Evolutionary conservation across 2,113 vertebrate species (phyloP), one percentile per base, ranked within the genome.

Genomic region (Picathartes gymnocephalus): DNA sequence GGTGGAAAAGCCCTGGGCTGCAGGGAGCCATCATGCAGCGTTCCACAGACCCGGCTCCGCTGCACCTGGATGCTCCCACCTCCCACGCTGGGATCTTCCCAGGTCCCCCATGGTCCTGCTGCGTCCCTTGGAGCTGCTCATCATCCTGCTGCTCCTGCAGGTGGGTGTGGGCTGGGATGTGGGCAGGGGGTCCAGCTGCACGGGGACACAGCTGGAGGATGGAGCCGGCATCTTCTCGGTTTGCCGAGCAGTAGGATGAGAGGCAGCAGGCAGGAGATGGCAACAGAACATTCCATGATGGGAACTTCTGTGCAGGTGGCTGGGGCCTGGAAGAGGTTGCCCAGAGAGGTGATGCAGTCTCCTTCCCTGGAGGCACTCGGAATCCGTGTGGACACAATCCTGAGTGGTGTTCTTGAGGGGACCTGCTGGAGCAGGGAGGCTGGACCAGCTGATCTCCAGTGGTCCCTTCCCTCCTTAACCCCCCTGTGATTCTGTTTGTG

Each of bases 161-260:
- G 66, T 72, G 66, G 48, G 74, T 54, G 18, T 39, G 84, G 33
- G 72, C 35, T 30, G 84, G 54, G 47, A 9, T 47, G n/a, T 47
- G 65, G 74, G 74, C 24, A 40, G 30, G 23, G 39, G 68, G 21
- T 48, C 31, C 0, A 24, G 37, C 44, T 31, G 58, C 57, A 57
- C 0, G 0, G 25, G 39, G 22, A 6, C 15, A 48, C 0, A 2
- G 66, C 40, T 45, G n/a, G 62, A 54, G n/a, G 30, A 54, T 4
- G 30, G 40, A 82, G 54, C n/a, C 40, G 35, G 60, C 6, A 19
- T 4, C 47, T 31, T 3, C n/a, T 7, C 0, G 1, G 28, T 16
- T 23, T 6, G 33, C 44, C 0, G 31, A 58, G 71, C 27, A 8
- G 16, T 0, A 3, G 61, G n/a, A 18, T 8, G 53, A 39, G 85